Base-by-base conservation (phyloP, 2,888 invertebrate species). In the Euzophera pinguis region DNA sequence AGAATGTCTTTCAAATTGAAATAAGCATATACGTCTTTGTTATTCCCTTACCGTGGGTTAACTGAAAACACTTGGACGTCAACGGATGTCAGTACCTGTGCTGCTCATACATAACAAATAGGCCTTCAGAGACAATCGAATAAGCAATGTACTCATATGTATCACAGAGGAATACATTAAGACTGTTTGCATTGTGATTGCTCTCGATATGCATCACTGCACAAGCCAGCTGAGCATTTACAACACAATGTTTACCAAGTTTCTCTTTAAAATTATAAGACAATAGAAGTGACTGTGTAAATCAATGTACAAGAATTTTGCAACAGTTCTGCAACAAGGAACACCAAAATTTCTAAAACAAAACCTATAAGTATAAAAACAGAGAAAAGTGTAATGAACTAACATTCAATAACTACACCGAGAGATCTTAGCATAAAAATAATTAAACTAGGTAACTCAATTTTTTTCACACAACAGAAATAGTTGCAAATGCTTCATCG, bases 21-120 rank as follows among this genome's bases (percentile, higher is more conserved):
- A 75, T 75, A 56, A 69, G 67, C 62, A 62, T n/a, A n/a, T 66
- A 59, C 74, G 70, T 68, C 78, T 75, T 81, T 83, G 81, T 81
- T 78, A 75, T 69, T 65, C 73, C 65, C 66, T 66, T 65, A 73
- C 68, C 75, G 72, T 74, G 72, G 71, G 63, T 69, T 63, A 76
- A 84, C 84, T 84, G 83, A 86, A 86, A 84, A 83, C 82, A 81
- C 73, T 69, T 67, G 74, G 65, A 81, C 80, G 83, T 80, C 81
- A 84, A 73, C 83, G 83, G 84, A 83, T 83, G 78, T 79, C 75
- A 65, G 65, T 64, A 67, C 71, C 71, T 71, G 70, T 68, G 62
- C 64, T 61, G 73, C 74, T 80, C 77, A 84, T 82, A 79, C 78
- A 80, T 78, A 83, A 79, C 81, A 82, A 83, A 78, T 81, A 74